Evolutionary conservation across 2,888 invertebrate species (phyloP), one percentile per base, ranked within the genome.

Genomic region (Drosophila planitibia): DNA sequence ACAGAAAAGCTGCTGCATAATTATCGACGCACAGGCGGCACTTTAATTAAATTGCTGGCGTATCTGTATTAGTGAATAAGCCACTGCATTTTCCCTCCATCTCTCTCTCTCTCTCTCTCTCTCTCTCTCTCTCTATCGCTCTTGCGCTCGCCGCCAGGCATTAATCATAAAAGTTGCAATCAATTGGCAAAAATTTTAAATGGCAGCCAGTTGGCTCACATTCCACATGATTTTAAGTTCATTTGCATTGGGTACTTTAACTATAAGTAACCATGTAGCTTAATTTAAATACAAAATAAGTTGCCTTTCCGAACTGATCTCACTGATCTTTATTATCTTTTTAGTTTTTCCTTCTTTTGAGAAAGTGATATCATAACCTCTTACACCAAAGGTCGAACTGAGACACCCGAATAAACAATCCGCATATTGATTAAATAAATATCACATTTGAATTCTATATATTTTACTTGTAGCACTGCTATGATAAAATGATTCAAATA

Each of bases 1-100:
- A 84, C 73, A 76, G 83, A 82, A 85, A 85, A 85, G 79, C 90
- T 85, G 88, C 76, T 88, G 88, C 90, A 81, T 89, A 85, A 85
- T 89, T 89, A 85, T 82, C 76, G 81, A 61, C 51, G 81, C 82
- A 70, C 67, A 61, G 66, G 44, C 79, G 58, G 62, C 79, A 75
- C 63, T 80, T 79, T 81, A 82, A 81, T 81, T 79, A 82, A 81
- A 81, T 79, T 81, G 66, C 32, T 63, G 47, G 59, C 60, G 51
- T 33, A 30, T 65, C 51, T 63, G 79, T 65, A 49, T 80, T 72
- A 66, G 69, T 79, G 79, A 44, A 57, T 57, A 53, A 68, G 28
- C 49, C 41, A 66, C 22, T 66, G 66, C 33, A 30, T 47, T 61
- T 37, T 37, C 12, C 19, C 32, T 6, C 44, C 47, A 25, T 37